A percentile compares a stretch with the other conserved stretches of the same genome.
Conservation (phyloP, 1,140 invertebrate species). For the Nymphalis io region DNA sequence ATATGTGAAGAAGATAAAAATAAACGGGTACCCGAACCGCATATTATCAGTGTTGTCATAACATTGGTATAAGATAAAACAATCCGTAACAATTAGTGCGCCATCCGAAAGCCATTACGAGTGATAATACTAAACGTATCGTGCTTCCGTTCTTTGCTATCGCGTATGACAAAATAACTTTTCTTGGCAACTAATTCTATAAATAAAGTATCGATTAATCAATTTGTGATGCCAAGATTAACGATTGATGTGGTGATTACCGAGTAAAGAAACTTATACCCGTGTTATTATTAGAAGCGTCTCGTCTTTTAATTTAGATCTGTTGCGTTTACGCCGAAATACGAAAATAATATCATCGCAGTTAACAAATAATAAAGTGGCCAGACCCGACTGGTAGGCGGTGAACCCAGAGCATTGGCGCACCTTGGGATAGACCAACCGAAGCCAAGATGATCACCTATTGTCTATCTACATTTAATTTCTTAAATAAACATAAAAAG, state of each 20-base stretch:
- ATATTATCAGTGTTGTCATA: slow-evolving; percentile 10
- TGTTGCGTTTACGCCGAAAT: too few species aligned
- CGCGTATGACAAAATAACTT: slow-evolving; percentile 12
- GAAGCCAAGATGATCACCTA: too few species aligned
- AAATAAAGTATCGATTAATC: slow-evolving; percentile 12
- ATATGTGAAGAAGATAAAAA: neutral
- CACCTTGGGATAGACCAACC: too few species aligned
- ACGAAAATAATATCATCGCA: too few species aligned
- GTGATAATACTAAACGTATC: slow-evolving; percentile 37
- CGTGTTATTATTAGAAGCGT: neutral
- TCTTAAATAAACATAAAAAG: too few species aligned
- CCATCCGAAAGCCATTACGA: slow-evolving; percentile 41
- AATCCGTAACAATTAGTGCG: slow-evolving; percentile 39
- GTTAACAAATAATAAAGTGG: too few species aligned
- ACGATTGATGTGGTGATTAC: neutral
- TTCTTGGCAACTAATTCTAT: slow-evolving; percentile 9
- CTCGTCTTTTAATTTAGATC: too few species aligned
- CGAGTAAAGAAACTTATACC: neutral
- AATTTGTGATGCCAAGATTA: neutral
- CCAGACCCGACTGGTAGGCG: too few species aligned
- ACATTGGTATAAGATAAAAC: slow-evolving; percentile 10
- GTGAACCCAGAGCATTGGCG: too few species aligned
- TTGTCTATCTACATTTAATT: too few species aligned
- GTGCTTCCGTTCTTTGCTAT: slow-evolving; percentile 14
- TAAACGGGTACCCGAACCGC: neutral